Conservation (phyloP, 37 sponge, comb jelly and placozoan genomes). For the Bolinopsis microptera region DNA sequence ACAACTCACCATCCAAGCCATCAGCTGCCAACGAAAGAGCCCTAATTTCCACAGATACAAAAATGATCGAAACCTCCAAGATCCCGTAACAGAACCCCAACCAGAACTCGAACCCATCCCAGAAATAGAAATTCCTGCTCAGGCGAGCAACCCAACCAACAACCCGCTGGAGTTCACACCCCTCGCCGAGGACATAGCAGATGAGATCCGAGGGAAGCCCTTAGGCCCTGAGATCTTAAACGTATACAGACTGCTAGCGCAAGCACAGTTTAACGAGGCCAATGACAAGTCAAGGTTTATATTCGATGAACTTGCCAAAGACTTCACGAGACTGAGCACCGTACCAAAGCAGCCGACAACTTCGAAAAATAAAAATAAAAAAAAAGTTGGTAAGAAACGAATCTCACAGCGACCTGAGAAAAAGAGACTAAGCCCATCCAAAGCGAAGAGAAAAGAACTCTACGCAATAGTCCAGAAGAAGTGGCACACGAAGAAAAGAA, state of each 20-base stretch:
- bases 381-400: background rate
- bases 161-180: background rate
- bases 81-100: no score
- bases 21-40: background rate
- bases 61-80: no score
- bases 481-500: background rate
- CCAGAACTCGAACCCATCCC: no score
- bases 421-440: background rate
- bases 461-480: background rate
- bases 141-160: background rate
- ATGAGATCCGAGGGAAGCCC: background rate
- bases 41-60: no score
- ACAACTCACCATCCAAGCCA: background rate
- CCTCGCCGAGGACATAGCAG: background rate
- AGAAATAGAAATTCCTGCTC: background rate
- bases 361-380: background rate
- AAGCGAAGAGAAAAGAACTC: background rate
- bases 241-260: background rate
- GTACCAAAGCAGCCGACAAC: background rate
- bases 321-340: background rate
- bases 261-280: background rate
- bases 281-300: background rate
- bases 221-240: background rate
- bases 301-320: background rate
- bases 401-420: background rate